phyloP scores from a whole-genome alignment of 2,888 invertebrate species.

The Bombylius major region DNA sequence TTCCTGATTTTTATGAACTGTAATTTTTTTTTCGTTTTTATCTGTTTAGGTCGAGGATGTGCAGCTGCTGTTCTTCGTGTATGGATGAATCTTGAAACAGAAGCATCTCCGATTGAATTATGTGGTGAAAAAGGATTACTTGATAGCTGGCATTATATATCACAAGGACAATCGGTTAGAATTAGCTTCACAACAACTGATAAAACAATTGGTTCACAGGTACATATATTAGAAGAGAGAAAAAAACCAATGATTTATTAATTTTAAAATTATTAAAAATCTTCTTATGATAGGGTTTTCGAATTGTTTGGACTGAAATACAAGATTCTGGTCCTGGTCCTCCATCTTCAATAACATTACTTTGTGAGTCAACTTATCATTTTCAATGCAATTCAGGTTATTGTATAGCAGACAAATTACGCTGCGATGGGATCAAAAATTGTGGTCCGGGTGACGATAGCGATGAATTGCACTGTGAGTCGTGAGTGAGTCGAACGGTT shows the following conservation, averaged over 20 bases:
- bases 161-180: conserved; percentile 74
- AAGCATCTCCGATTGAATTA: conserved; percentile 70
- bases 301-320: conserved; percentile 91
- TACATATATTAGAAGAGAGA: conserved; percentile 15
- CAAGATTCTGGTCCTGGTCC: conserved; percentile 45
- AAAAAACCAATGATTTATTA: no score
- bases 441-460: conserved; percentile 47
- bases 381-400: conserved; percentile 64
- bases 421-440: conserved; percentile 69
- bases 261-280: not conserved
- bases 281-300: conserved; percentile 54
- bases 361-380: conserved; percentile 46
- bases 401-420: conserved; percentile 65
- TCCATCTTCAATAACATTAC: conserved; percentile 31
- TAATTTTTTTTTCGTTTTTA: no score
- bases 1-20: no score
- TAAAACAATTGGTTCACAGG: conserved; percentile 79
- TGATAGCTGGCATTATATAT: conserved; percentile 73
- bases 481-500: conserved; percentile 42
- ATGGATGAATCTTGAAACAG: conserved; percentile 62
- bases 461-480: conserved; percentile 41
- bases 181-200: conserved; percentile 91
- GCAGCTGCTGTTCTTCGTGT: conserved; percentile 81
- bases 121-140: conserved; percentile 71
- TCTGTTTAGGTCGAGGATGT: conserved; percentile 63